Percentiles rank a stretch among this genome's conserved stretches.
Conservation (phyloP, 2,113 vertebrate genomes). For the Mormoops blainvillei region DNA sequence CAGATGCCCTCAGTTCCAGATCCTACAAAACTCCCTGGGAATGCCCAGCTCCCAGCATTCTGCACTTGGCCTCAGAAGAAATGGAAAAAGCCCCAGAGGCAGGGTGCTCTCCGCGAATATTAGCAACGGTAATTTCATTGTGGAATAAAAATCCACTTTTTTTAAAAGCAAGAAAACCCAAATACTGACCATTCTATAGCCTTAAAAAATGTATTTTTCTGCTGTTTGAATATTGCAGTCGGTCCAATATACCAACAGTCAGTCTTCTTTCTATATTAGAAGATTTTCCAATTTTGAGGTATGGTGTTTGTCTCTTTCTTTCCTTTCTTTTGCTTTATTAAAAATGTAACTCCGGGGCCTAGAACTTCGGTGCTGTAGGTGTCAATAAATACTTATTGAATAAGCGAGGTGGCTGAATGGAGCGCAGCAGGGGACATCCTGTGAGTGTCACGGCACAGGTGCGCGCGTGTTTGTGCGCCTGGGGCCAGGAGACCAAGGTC, state of each 20-base stretch:
- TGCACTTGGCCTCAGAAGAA: background rate
- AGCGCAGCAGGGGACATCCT: fast-evolving
- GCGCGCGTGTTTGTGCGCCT: fast-evolving
- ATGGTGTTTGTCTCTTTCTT: background rate
- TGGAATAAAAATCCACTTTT: background rate
- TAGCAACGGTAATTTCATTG: background rate
- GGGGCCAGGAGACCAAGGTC: background rate
- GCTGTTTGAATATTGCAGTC: background rate
- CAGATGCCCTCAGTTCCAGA: background rate
- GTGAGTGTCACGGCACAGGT: too few relatives aligned
- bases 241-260: background rate
- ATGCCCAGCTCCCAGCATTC: background rate
- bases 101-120: background rate
- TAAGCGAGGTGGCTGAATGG: background rate
- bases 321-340: background rate
- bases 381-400: background rate
- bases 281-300: background rate
- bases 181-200: background rate
- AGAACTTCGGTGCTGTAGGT: background rate
- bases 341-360: background rate
- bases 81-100: background rate
- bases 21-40: background rate
- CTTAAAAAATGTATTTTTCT: background rate
- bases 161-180: too few relatives aligned
- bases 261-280: background rate